These are phyloP conservation scores for Macrophya alboannulata DNA, from an alignment of 2,888 invertebrate genomes.

Conservation along the genomic window DNA sequence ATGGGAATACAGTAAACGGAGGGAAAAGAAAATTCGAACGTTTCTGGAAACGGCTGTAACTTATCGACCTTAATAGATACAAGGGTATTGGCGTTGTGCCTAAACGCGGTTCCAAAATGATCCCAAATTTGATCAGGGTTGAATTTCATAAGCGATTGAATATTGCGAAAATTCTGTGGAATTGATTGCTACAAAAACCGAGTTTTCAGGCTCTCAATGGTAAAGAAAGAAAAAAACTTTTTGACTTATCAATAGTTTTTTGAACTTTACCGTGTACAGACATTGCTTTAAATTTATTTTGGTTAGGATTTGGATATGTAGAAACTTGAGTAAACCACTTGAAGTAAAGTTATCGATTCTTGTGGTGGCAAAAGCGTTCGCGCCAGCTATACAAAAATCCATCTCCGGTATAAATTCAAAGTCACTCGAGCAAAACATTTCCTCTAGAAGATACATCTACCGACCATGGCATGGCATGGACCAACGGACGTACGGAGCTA, in stretches of 20 bases:
- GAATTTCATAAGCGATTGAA: not conserved
- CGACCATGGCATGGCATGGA: not conserved
- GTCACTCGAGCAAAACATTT: constrained; percentile 37
- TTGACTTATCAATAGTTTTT: not conserved
- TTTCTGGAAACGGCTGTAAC: not conserved
- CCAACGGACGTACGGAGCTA: not conserved
- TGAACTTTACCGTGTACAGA: too few species aligned
- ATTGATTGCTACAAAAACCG: not conserved
- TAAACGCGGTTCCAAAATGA: too few species aligned
- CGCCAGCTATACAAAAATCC: constrained; percentile 2
- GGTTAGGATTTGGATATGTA: not conserved
- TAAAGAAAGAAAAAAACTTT: too few species aligned
- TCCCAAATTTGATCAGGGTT: too few species aligned
- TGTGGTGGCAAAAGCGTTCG: not conserved
- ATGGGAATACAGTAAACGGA: not conserved
- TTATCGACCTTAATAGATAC: not conserved
- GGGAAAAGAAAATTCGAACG: not conserved
- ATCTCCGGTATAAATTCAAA: constrained; percentile 51
- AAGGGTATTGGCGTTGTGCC: not conserved
- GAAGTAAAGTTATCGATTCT: not conserved
- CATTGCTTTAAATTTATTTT: not conserved
- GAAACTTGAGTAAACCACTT: not conserved
- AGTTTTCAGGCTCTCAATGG: too few species aligned
- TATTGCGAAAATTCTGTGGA: not conserved
- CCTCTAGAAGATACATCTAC: not conserved